Conservation (phyloP, 2,888 invertebrate genomes). For the Drosophila longiperda region DNA sequence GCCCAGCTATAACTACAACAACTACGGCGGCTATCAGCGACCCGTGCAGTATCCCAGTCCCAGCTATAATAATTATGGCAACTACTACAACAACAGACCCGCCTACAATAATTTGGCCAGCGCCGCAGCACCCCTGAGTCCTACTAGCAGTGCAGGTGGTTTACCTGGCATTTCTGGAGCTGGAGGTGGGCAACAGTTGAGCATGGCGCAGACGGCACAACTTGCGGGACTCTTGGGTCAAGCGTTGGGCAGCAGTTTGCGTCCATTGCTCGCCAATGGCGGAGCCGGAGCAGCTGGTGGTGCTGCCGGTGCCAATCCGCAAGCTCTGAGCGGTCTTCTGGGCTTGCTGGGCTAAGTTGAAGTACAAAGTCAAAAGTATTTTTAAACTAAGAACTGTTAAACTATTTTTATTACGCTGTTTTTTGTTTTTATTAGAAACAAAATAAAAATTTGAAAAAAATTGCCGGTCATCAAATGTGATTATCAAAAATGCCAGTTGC, state of each 20-base stretch:
- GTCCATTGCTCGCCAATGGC: constrained; percentile 72
- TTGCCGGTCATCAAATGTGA: background rate
- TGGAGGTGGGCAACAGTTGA: constrained; percentile 47
- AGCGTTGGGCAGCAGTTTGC: constrained; percentile 74
- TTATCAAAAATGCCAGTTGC: constrained; percentile 1
- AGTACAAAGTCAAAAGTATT: constrained; percentile 25
- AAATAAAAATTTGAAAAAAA: background rate
- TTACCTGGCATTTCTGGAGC: constrained; percentile 12
- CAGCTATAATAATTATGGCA: constrained; percentile 34
- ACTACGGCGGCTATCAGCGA: constrained; percentile 61
- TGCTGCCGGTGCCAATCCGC: constrained; percentile 53
- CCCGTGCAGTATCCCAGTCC: constrained; percentile 54
- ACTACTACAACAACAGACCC: constrained; percentile 34
- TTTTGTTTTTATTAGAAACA: background rate
- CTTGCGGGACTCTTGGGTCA: constrained; percentile 77
- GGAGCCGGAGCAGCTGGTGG: constrained; percentile 48
- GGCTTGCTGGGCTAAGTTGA: constrained; percentile 55
- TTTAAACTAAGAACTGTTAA: constrained; percentile 9
- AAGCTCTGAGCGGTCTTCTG: constrained; percentile 58
- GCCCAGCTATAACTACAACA: constrained; percentile 60
- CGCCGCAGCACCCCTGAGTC: constrained; percentile 5
- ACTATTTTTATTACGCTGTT: constrained; percentile 3
- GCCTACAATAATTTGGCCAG: constrained; percentile 29
- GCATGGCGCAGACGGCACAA: constrained; percentile 70
- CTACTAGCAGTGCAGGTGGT: constrained; percentile 5